These are phyloP conservation scores for Mechanitis messenoides DNA, from an alignment of 2,888 invertebrate species.

Conservation along the genomic window DNA sequence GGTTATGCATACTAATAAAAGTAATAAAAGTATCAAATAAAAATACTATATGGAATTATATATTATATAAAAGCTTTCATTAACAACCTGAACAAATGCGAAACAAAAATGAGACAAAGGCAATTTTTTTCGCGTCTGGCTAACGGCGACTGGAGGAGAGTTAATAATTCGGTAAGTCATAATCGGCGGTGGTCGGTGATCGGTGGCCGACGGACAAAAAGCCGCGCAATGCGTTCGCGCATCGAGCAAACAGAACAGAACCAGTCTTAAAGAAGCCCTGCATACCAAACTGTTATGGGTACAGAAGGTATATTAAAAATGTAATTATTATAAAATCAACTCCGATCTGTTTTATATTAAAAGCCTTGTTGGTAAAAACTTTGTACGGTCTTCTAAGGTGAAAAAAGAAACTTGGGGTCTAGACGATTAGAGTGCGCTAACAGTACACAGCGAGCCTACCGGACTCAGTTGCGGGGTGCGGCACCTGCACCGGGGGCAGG, in stretches of 20 bases:
- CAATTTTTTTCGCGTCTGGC: conserved; percentile 16
- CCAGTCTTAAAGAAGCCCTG: conserved; percentile 11
- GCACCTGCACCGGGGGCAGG: conserved; percentile 29
- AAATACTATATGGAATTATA: neutral
- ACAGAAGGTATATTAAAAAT: too few relatives aligned
- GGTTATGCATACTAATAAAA: neutral
- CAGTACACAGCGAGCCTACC: neutral
- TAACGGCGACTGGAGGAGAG: conserved; percentile 15
- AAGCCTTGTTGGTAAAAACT: neutral
- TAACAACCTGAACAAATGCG: conserved; percentile 8
- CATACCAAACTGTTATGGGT: neutral
- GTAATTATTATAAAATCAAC: conserved; percentile 9
- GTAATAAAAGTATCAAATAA: neutral
- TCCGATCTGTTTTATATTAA: neutral
- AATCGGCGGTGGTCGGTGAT: conserved; percentile 26
- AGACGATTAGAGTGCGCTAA: too few relatives aligned
- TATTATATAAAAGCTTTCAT: neutral
- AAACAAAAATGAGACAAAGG: conserved; percentile 19
- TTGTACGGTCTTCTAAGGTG: too few relatives aligned
- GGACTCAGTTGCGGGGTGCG: conserved; percentile 20
- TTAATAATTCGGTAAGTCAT: conserved; percentile 30
- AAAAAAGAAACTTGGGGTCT: too few relatives aligned
- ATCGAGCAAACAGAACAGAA: conserved; percentile 1
- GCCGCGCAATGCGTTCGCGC: conserved; percentile 11
- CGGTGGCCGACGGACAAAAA: conserved; percentile 25